Evolutionary conservation across 2,888 invertebrate genomes (phyloP).

Genomic region (Drosophila mimetica): DNA sequence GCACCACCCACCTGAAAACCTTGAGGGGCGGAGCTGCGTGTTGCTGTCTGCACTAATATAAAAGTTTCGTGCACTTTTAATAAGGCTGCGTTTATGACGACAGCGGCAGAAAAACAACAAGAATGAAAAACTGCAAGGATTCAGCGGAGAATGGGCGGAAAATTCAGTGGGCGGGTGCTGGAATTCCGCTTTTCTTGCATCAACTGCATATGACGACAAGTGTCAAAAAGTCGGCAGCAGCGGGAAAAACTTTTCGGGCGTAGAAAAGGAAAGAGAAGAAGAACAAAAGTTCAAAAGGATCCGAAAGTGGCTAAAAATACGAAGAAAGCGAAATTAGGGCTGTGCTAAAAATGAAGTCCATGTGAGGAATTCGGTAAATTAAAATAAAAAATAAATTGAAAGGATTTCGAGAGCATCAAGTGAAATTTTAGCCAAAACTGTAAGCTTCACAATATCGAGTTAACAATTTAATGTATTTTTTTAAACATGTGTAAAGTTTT

Average conservation of each 20-base stretch:
- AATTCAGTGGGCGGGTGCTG: not conserved
- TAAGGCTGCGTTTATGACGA: slow-evolving; percentile 74
- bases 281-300: not conserved
- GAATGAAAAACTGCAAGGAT: no score
- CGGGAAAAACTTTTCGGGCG: slow-evolving; percentile 49
- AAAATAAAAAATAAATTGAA: no score
- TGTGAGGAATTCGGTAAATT: not conserved
- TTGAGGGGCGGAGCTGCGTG: slow-evolving; percentile 20
- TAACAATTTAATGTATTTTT: no score
- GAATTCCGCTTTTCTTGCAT: slow-evolving; percentile 24
- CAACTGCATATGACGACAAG: slow-evolving; percentile 56
- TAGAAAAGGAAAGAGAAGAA: not conserved
- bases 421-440: no score
- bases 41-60: slow-evolving; percentile 51
- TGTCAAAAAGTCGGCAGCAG: slow-evolving; percentile 70
- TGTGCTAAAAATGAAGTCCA: not conserved
- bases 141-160: not conserved
- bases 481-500: no score
- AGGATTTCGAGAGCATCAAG: not conserved
- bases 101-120: slow-evolving; percentile 24
- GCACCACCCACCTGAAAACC: slow-evolving; percentile 14
- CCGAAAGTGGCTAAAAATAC: not conserved
- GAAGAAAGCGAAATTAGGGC: slow-evolving; percentile 1
- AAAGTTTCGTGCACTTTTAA: slow-evolving; percentile 71
- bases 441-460: no score